Conservation (phyloP, 2,888 invertebrate species). For the Calameuta filiformis region DNA sequence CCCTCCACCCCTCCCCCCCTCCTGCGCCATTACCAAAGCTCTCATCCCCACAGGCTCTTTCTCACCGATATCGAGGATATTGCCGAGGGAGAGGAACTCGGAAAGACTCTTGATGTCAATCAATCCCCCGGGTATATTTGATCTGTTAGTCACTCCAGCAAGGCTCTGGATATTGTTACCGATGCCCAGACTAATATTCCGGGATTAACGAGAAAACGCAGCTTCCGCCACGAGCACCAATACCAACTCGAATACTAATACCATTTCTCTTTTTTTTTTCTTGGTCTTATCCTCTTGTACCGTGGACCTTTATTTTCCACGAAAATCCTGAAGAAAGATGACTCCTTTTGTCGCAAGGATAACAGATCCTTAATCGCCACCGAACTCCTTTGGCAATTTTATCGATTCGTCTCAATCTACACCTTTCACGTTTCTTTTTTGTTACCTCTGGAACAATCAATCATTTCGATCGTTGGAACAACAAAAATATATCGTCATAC, state of each 20-base stretch:
- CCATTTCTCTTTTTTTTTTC: neutral
- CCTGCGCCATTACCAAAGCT: neutral
- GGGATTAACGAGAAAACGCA: neutral
- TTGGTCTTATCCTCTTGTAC: neutral
- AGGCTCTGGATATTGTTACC: neutral
- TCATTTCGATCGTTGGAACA: neutral
- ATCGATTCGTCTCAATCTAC: neutral
- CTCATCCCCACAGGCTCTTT: slow-evolving; percentile 1
- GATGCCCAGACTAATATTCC: neutral
- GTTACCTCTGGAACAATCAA: neutral
- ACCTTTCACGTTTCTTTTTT: neutral
- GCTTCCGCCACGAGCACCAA: neutral
- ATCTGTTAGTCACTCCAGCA: neutral
- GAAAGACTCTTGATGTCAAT: neutral
- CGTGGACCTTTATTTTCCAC: neutral
- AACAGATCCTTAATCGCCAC: neutral
- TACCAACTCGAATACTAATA: neutral
- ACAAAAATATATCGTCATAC: neutral
- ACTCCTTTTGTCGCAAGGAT: neutral
- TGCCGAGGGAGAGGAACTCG: neutral
- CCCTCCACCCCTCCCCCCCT: neutral
- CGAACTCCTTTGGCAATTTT: neutral
- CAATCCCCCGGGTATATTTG: neutral
- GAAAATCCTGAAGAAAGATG: neutral
- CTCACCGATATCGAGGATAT: neutral